Percentiles rank a stretch among this genome's conserved stretches.
These are phyloP conservation scores for Porites lobata DNA, from an alignment of 92 coral and sea anemone species.

Conservation along the genomic window DNA sequence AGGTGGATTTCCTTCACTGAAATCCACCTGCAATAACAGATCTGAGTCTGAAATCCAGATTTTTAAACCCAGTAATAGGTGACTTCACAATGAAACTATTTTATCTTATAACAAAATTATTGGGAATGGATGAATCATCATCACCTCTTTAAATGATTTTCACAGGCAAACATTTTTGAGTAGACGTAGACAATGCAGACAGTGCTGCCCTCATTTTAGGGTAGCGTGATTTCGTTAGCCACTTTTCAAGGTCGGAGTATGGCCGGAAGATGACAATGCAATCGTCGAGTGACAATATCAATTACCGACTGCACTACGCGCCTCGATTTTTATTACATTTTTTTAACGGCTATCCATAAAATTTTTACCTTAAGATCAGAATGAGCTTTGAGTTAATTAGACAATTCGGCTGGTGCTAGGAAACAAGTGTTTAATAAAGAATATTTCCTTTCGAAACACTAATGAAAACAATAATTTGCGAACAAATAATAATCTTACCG, in stretches of 20 bases:
- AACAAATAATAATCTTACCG: constrained; percentile 68
- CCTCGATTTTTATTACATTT: not conserved
- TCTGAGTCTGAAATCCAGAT: too few species aligned
- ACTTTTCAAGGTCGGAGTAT: not conserved
- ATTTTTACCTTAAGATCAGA: not conserved
- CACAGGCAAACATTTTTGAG: too few species aligned
- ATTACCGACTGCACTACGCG: not conserved
- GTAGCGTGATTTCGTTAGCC: not conserved
- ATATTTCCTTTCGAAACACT: not conserved
- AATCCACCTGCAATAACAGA: too few species aligned
- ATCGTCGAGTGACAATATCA: not conserved
- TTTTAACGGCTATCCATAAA: not conserved
- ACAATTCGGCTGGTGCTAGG: not conserved
- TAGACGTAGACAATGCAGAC: too few species aligned
- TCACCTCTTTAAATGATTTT: too few species aligned
- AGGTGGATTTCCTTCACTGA: too few species aligned
- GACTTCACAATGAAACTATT: too few species aligned
- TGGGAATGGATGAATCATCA: too few species aligned
- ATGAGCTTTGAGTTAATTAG: not conserved
- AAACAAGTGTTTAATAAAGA: not conserved
- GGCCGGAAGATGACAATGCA: not conserved
- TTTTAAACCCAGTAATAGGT: too few species aligned
- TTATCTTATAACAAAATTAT: too few species aligned
- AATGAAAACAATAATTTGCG: not conserved
- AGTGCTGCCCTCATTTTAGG: too few species aligned